These are phyloP conservation scores for Crotophaga sulcirostris DNA, from an alignment of 2,113 vertebrate genomes.

Conservation along the genomic window DNA sequence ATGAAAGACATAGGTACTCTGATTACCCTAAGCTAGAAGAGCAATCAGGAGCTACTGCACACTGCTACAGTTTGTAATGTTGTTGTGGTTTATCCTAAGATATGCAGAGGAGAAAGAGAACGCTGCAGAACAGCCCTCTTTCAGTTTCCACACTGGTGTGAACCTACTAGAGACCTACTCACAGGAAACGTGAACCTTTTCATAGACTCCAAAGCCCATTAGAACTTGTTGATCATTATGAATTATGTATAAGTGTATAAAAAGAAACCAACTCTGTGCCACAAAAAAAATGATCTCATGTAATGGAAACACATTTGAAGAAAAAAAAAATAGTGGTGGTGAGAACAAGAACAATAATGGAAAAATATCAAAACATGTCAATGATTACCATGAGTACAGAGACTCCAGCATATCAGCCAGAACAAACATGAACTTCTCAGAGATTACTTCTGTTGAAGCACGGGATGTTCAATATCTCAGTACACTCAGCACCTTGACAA, in stretches of 20 bases:
- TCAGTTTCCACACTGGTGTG: not conserved
- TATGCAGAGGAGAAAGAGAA: not conserved
- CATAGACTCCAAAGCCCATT: not conserved
- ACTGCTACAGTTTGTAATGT: not conserved
- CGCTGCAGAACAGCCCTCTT: not conserved
- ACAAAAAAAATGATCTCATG: fast-evolving
- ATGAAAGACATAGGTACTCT: not conserved
- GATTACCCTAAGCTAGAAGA: not conserved
- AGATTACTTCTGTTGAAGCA: not conserved
- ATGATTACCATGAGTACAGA: not conserved
- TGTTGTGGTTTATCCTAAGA: not conserved
- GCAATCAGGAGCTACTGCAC: not conserved
- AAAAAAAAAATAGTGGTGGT: not conserved
- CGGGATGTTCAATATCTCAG: fast-evolving
- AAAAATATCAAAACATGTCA: not conserved
- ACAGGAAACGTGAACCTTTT: fast-evolving
- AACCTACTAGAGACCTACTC: not conserved
- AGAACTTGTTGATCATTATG: not conserved
- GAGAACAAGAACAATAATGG: not conserved
- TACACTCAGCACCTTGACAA: not conserved
- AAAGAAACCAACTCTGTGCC: not conserved
- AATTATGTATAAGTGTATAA: not conserved
- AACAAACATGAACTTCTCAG: not conserved
- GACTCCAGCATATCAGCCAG: not conserved
- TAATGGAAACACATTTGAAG: not conserved